These are phyloP conservation scores for Brachionus plicatilis DNA, from an alignment of 1,140 invertebrate species.

Conservation along the genomic window DNA sequence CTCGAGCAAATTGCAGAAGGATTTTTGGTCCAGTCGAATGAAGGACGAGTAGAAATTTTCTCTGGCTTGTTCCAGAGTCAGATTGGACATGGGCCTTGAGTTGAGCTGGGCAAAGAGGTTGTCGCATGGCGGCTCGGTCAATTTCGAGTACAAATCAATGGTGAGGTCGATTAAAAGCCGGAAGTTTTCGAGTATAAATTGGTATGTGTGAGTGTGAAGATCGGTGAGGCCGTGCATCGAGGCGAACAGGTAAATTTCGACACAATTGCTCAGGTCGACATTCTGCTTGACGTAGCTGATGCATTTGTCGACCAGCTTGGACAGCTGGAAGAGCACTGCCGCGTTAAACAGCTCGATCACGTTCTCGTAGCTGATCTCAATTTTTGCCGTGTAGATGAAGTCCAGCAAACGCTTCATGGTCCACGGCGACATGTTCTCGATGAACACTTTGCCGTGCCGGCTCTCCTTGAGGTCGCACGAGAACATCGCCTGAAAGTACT, in stretches of 20 bases:
- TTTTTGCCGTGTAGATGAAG: conserved; percentile 53
- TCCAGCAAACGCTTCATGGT: conserved; percentile 55
- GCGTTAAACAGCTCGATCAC: conserved; percentile 56
- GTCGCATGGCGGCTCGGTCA: conserved; percentile 41
- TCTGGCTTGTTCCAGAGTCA: conserved; percentile 49
- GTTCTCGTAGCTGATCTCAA: conserved; percentile 54
- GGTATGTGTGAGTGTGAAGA: conserved; percentile 48
- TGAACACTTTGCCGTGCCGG: conserved; percentile 47
- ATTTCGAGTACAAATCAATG: conserved; percentile 19
- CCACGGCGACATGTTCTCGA: conserved; percentile 53
- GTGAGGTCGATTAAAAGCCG: background rate
- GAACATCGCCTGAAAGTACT: conserved; percentile 59
- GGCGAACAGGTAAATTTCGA: conserved; percentile 55
- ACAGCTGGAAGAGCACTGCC: conserved; percentile 55
- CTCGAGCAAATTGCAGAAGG: background rate
- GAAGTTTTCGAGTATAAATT: conserved; percentile 54
- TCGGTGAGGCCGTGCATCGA: conserved; percentile 51
- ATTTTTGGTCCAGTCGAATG: conserved; percentile 3
- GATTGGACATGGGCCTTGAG: conserved; percentile 48
- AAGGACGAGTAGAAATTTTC: conserved; percentile 47
- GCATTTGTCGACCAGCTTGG: conserved; percentile 52
- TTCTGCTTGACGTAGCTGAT: conserved; percentile 52
- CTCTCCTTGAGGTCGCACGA: conserved; percentile 55
- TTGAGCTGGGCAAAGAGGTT: conserved; percentile 38
- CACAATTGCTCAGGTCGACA: conserved; percentile 55